These are phyloP conservation scores for Sebastes flavidus DNA, from an alignment of 2,797 vertebrate genomes.

Conservation along the genomic window DNA sequence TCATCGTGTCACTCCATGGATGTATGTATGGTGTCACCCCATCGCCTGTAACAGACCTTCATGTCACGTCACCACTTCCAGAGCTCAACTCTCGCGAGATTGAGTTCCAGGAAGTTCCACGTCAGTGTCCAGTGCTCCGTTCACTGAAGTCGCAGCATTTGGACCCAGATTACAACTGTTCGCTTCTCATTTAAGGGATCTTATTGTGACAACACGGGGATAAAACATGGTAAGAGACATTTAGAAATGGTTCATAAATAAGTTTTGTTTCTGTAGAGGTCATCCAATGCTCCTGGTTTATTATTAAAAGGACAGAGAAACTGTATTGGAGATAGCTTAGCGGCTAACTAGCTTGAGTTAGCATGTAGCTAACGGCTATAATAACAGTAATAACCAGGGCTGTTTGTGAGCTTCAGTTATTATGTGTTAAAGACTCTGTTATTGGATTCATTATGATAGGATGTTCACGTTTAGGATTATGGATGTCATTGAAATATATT, in stretches of 20 bases:
- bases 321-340: conserved; percentile 40
- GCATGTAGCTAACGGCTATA: background rate
- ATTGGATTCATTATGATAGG: fast-evolving
- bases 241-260: fast-evolving
- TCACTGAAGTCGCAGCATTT: conserved; percentile 41
- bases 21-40: background rate
- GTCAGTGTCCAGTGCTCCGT: conserved; percentile 80
- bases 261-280: background rate
- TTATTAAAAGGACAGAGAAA: background rate
- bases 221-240: conserved; percentile 75
- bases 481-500: background rate
- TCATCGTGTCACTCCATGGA: too few species aligned
- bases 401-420: background rate
- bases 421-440: background rate
- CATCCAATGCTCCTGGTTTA: background rate
- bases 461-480: background rate
- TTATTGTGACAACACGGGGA: conserved; percentile 58
- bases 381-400: background rate
- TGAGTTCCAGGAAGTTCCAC: conserved; percentile 92
- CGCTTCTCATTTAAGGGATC: conserved; percentile 25
- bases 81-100: conserved; percentile 63
- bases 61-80: conserved; percentile 71
- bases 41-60: background rate
- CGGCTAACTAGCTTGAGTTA: conserved; percentile 60
- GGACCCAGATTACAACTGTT: conserved; percentile 19